Base-by-base conservation (phyloP, 2,797 vertebrate genomes). In the Phoeniculus purpureus region DNA sequence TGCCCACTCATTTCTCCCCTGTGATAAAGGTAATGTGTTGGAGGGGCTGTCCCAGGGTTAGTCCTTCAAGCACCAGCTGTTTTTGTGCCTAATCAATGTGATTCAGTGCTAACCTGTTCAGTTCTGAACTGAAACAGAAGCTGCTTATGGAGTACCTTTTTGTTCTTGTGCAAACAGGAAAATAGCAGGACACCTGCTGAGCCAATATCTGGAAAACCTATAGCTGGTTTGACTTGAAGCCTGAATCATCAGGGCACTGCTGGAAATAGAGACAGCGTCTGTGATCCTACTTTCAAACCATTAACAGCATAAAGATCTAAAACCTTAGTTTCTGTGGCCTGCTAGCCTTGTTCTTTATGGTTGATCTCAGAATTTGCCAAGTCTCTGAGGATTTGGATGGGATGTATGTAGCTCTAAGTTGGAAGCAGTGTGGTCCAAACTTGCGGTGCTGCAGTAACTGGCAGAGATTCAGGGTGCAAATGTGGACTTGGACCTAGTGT, bases 371-470 rank as follows among this genome's bases (percentile, higher is more conserved):
- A 73, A 47, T 8, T 47, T 89, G 61, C 26, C 52, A 60, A 54
- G 56, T 58, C 61, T 83, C 47, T 62, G 32, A 65, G 43, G 22
- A 10, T 34, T 12, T 37, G 48, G 40, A 62, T 31, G 12, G 18
- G 12, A 27, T 26, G 72, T 62, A 7, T 3, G 79, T 13, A 4
- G 12, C 59, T 37, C 37, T 90, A 31, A 14, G 18, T 48, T 29
- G 81, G 67, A 76, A 62, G 56, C 1, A 3, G 4, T 0, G 0
- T 29, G 43, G 16, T 48, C 22, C 37, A 51, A 32, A 26, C 27
- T 4, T 37, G 16, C 37, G 58, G 9, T 73, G 4, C 23, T 52
- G 48, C 51, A 26, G 40, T 55, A 62, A 52, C 37, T n/a, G 48
- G 25, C 32, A 65, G 58, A 54, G 50, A 27, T 15, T 77, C 14